These are phyloP conservation scores for Ciconia boyciana DNA, from an alignment of 2,113 vertebrate species.

Conservation along the genomic window DNA sequence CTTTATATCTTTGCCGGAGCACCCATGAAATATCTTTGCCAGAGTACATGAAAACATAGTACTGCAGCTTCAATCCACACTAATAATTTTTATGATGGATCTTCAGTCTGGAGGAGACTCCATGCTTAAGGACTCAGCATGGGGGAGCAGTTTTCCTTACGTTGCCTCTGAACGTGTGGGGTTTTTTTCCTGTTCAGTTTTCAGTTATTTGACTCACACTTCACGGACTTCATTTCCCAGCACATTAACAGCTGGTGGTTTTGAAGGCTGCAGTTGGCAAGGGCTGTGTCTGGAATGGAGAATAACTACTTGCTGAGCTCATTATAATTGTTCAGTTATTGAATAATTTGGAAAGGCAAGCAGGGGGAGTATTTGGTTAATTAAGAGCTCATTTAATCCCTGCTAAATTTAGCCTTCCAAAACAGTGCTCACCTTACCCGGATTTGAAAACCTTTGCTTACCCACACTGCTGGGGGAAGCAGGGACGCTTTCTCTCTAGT, in stretches of 20 bases:
- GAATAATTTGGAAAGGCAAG: not conserved
- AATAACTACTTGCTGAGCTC: constrained; percentile 19
- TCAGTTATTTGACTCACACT: not conserved
- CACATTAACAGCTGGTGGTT: not conserved
- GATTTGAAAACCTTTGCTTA: not conserved
- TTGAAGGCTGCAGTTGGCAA: not conserved
- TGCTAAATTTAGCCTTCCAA: constrained; percentile 19
- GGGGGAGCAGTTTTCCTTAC: not conserved
- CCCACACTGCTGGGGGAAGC: not conserved
- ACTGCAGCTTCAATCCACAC: not conserved
- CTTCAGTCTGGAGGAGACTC: too few relatives aligned
- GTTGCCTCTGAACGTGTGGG: not conserved
- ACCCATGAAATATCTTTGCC: not conserved
- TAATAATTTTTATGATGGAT: not conserved
- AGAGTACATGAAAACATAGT: not conserved
- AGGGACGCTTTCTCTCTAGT: not conserved
- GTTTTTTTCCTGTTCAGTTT: not conserved
- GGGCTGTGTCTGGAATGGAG: not conserved
- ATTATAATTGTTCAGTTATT: constrained; percentile 32
- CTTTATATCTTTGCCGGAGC: not conserved
- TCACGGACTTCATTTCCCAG: not conserved
- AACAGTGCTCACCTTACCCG: not conserved
- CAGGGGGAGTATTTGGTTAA: constrained; percentile 16
- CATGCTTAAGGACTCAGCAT: not conserved
- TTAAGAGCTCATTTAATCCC: not conserved